Conservation (phyloP, 1,140 invertebrate species). For the Cydia strobilella region DNA sequence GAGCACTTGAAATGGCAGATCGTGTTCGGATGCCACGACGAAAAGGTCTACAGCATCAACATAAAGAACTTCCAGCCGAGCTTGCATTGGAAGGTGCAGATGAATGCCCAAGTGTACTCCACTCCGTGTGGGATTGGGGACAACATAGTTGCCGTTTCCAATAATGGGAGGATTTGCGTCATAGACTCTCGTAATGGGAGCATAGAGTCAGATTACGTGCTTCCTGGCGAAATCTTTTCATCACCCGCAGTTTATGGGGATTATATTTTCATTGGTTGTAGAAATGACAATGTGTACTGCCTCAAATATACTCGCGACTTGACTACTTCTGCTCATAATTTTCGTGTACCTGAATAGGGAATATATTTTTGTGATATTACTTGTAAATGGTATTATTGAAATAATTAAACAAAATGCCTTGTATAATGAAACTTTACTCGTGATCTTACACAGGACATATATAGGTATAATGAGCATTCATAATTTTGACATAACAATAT, state of each 20-base stretch:
- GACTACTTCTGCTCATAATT: conserved; percentile 11
- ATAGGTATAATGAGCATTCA: conserved; percentile 75
- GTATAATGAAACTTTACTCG: conserved; percentile 71
- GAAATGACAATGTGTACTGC: conserved; percentile 87
- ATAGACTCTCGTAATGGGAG: conserved; percentile 78
- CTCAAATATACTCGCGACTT: conserved; percentile 71
- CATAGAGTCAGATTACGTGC: conserved; percentile 67
- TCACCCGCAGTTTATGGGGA: conserved; percentile 82
- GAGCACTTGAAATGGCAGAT: conserved; percentile 74
- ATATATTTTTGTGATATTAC: conserved; percentile 27
- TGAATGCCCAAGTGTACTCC: conserved; percentile 82
- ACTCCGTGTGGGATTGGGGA: conserved; percentile 80
- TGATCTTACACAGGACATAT: conserved; percentile 78
- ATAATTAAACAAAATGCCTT: conserved; percentile 44
- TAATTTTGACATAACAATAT: conserved; percentile 69
- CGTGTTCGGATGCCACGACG: conserved; percentile 84
- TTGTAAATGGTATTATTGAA: conserved; percentile 40
- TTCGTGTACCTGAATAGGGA: conserved; percentile 20
- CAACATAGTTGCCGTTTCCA: conserved; percentile 77
- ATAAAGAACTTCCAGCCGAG: conserved; percentile 58
- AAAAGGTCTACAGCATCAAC: conserved; percentile 81
- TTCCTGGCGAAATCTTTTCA: conserved; percentile 85
- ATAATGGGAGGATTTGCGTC: conserved; percentile 80
- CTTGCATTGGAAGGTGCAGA: conserved; percentile 71
- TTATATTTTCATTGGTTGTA: conserved; percentile 84